These are phyloP conservation scores for Cyprinella venusta DNA, from an alignment of 2,797 vertebrate genomes.

Conservation along the genomic window DNA sequence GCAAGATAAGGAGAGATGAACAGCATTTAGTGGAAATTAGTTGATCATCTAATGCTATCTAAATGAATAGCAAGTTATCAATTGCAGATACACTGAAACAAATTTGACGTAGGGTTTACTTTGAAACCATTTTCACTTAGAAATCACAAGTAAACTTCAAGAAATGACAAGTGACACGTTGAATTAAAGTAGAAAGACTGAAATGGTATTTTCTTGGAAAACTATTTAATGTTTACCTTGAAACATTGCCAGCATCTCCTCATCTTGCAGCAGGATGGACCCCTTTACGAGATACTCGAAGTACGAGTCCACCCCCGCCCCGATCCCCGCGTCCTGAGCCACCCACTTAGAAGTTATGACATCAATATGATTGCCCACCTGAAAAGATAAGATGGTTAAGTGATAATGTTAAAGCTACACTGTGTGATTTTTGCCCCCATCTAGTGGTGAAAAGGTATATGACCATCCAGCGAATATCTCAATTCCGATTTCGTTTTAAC, in stretches of 20 bases:
- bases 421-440: too few relatives aligned
- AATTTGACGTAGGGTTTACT: background rate
- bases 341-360: slow-evolving; percentile 94
- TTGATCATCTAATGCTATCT: too few relatives aligned
- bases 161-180: background rate
- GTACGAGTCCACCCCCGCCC: slow-evolving; percentile 95
- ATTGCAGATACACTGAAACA: background rate
- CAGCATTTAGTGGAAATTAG: background rate
- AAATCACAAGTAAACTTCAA: background rate
- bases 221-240: slow-evolving; percentile 74
- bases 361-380: slow-evolving; percentile 98
- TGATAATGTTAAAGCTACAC: too few relatives aligned
- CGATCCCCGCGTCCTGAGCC: slow-evolving; percentile 95
- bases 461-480: too few relatives aligned
- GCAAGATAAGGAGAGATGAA: slow-evolving; percentile 18
- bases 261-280: slow-evolving; percentile 92
- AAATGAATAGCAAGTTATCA: background rate
- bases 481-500: too few relatives aligned
- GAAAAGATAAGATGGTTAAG: slow-evolving; percentile 21
- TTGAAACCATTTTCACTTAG: background rate
- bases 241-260: slow-evolving; percentile 93
- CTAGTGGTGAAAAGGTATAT: too few relatives aligned
- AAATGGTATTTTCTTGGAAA: background rate
- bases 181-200: background rate
- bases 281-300: slow-evolving; percentile 98